Evolutionary conservation across 2,797 vertebrate genomes (phyloP), one percentile per base, ranked within the genome.

Genomic region (Thaleichthys pacificus): DNA sequence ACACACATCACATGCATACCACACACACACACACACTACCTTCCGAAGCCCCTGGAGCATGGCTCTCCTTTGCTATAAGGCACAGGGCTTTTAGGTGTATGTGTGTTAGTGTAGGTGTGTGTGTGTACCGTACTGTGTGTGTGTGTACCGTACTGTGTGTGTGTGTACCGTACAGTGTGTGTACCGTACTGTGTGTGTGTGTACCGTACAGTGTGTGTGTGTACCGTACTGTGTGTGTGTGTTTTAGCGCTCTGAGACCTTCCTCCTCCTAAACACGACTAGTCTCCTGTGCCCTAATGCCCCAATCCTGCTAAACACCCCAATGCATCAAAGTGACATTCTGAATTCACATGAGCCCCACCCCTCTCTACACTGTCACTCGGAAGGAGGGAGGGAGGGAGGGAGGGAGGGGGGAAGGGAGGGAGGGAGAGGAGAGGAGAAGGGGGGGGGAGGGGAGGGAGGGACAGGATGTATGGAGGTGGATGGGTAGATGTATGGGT

Each of bases 401-500:
- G 8, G 35, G 35, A 9, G 1, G 35, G 6, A 1, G 5, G 35
- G 35, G 6, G 7, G 6, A 5, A 8, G 8, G 35, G 35, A 9
- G 1, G 35, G 35, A 9, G 8, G 8, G 35, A 9, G 8, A 0
- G 2, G 8, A 0, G 58, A 35, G 70, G 57, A 72, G 71, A 69
- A 69, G 60, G 57, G 57, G 54, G 66, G 56, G 24, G 32, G 28
- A 28, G 24, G 11, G 57, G 26, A 19, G 38, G 32, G 22, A 26
- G 1, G 26, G 26, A 3, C 4, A 24, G 38, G 9, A 1, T 0
- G 2, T 4, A 2, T 0, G 38, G 0, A 19, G 54, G 3, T 69
- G 68, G 57, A 70, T 65, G 30, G 61, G 7, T 78, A 30, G 66
- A 26, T 42, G 14, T 28, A n/a, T 58, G 56, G n/a, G 22, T 24